These are phyloP conservation scores for Paragorgia papillata DNA, from an alignment of 92 coral and sea anemone genomes.

Conservation along the genomic window DNA sequence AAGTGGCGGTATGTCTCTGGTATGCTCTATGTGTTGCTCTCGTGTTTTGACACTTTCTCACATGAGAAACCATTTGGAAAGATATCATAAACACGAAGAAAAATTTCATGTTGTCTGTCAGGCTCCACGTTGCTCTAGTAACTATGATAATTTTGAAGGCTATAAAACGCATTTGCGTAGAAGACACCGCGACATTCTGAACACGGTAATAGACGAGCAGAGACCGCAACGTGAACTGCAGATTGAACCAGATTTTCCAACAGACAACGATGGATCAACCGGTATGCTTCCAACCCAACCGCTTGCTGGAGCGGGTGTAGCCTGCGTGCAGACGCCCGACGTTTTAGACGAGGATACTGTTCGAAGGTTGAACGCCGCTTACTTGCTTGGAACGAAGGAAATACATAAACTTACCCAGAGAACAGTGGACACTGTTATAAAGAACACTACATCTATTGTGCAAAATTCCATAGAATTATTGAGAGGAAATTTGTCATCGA, in stretches of 20 bases:
- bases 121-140: conserved; percentile 36
- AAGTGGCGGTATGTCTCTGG: conserved; percentile 19
- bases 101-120: conserved; percentile 53
- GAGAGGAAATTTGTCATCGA: conserved; percentile 4
- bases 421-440: conserved; percentile 40
- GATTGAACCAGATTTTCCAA: too few relatives aligned
- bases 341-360: conserved; percentile 24
- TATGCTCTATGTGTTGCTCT: conserved; percentile 37
- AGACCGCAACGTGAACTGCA: too few relatives aligned
- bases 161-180: conserved; percentile 55
- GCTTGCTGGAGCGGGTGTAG: too few relatives aligned
- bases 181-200: conserved; percentile 20
- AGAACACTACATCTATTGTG: conserved; percentile 44
- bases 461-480: conserved; percentile 25
- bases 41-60: conserved; percentile 44
- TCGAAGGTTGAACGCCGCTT: conserved; percentile 33
- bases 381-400: conserved; percentile 49
- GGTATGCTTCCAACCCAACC: too few relatives aligned
- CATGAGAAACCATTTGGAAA: conserved; percentile 43
- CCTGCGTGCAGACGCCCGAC: too few relatives aligned
- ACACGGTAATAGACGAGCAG: not conserved
- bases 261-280: too few relatives aligned
- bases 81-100: conserved; percentile 48
- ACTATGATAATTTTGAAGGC: conserved; percentile 47
- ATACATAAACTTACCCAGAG: conserved; percentile 45